Base-by-base conservation (phyloP, 2,888 invertebrate genomes). In the Chloromyia formosa region DNA sequence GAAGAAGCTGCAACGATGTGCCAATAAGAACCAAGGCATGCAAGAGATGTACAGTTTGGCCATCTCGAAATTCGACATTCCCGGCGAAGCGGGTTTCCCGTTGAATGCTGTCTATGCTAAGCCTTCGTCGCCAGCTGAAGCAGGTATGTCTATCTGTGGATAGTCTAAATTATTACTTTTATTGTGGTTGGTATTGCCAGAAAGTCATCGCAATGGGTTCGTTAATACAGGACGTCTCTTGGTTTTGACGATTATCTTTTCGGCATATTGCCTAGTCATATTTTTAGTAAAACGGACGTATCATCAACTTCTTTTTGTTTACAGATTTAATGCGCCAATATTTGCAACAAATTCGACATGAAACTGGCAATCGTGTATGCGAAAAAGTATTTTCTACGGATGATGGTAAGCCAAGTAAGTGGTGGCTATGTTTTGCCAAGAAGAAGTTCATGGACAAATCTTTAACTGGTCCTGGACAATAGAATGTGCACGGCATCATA, bases 381-480 rank as follows among this genome's bases (percentile, higher is more conserved):
- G 97, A 98, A 76, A 94, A 93, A 86, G 98, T 90, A 1, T 98
- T 96, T 85, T 92, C 91, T 60, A 89, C 91, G 12, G 94, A 94
- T 78, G 95, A 95, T 83, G 97, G 96, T 7, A 97, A 96, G 82
- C 97, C 98, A 9, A 96, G 95, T 83, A 99, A 99, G 87, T 99
- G 99, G 99, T 99, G 99, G 99, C 87, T 98, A 74, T 99, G 99
- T 84, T 99, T 99, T 87, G 94, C 97, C 35, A 97, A 97, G 84
- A 97, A 97, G 90, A 97, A 97, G 89, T 99, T 99, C 85, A 98
- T 99, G 98, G 99, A 99, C 85, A 98, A 98, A 84, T 96, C 96
- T 35, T 87, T 99, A 35, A 84, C 85, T 35, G 85, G 84, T 0
- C 85, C 85, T 27, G 85, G 85, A 0, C 85, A 85, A 78, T 85